phyloP scores from a whole-genome alignment of 2,888 invertebrate genomes.

The Neuroscelio doddi region DNA sequence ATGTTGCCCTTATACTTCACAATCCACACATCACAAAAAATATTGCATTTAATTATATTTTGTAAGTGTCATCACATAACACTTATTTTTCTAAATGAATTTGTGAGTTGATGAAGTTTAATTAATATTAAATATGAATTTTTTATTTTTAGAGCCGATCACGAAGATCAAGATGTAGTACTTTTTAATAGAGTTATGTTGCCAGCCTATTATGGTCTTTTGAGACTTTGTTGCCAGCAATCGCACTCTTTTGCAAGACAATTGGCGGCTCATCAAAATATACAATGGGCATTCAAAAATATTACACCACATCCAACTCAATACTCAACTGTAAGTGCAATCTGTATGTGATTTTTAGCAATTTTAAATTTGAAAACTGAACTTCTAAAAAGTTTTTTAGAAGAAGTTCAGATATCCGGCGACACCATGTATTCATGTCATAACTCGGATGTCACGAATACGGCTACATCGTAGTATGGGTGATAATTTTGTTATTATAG shows the following conservation, averaged over 20 bases:
- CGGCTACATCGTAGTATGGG: too few species aligned
- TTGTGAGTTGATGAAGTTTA: too few species aligned
- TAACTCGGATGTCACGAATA: too few species aligned
- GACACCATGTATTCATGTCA: too few species aligned
- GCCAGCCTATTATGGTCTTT: conserved; percentile 91
- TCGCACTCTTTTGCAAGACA: conserved; percentile 89
- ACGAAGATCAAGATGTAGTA: conserved; percentile 96
- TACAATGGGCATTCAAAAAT: conserved; percentile 97
- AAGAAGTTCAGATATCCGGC: background rate
- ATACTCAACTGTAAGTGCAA: conserved; percentile 82
- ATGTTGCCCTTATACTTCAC: conserved; percentile 89
- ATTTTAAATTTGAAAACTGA: too few species aligned
- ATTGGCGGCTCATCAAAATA: conserved; percentile 93
- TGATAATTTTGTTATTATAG: too few species aligned
- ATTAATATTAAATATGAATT: too few species aligned
- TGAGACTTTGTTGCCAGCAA: conserved; percentile 92
- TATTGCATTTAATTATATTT: conserved; percentile 96
- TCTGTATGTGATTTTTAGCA: too few species aligned
- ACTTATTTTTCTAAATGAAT: too few species aligned
- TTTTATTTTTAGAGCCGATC: conserved; percentile 83
- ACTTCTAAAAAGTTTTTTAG: background rate
- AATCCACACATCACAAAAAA: conserved; percentile 93
- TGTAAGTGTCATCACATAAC: conserved; percentile 84
- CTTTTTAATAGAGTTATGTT: conserved; percentile 95
- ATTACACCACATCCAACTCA: conserved; percentile 96